These are phyloP conservation scores for Epinotia ramella DNA, from an alignment of 2,888 invertebrate species.

Conservation along the genomic window DNA sequence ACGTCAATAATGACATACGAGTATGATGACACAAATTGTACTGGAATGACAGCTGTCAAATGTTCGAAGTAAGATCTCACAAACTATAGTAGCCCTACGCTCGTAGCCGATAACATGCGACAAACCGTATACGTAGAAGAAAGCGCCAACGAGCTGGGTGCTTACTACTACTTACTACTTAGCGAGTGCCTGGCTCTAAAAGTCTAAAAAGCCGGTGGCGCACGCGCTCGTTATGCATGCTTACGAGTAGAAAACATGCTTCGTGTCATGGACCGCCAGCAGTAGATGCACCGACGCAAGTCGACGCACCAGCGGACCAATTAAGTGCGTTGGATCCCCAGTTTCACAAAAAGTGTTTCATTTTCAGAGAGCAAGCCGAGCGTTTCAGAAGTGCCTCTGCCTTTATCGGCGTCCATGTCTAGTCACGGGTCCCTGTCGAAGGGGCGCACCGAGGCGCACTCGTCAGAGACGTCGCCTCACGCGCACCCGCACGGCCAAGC, in stretches of 20 bases:
- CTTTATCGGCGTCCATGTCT: conserved; percentile 65
- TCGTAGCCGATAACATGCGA: too few relatives aligned
- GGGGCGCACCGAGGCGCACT: conserved; percentile 63
- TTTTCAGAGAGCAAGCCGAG: conserved; percentile 73
- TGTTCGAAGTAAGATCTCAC: too few relatives aligned
- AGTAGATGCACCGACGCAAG: not conserved
- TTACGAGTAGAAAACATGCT: too few relatives aligned
- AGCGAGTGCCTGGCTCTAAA: too few relatives aligned
- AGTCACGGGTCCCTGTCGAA: conserved; percentile 50
- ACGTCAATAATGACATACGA: too few relatives aligned
- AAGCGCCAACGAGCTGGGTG: too few relatives aligned
- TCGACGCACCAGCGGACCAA: not conserved
- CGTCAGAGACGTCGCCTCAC: conserved; percentile 67
- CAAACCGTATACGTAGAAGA: too few relatives aligned
- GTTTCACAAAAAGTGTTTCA: not conserved
- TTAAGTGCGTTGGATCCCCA: not conserved
- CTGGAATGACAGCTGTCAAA: too few relatives aligned
- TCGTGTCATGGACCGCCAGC: not conserved
- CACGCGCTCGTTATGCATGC: not conserved
- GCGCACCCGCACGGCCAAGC: conserved; percentile 74
- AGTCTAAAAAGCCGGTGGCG: not conserved
- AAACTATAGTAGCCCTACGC: too few relatives aligned
- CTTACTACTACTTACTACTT: too few relatives aligned
- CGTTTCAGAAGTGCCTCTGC: conserved; percentile 78
- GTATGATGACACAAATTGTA: too few relatives aligned